phyloP scores from a whole-genome alignment of 2,888 invertebrate genomes.

The Tridacna gigas region DNA sequence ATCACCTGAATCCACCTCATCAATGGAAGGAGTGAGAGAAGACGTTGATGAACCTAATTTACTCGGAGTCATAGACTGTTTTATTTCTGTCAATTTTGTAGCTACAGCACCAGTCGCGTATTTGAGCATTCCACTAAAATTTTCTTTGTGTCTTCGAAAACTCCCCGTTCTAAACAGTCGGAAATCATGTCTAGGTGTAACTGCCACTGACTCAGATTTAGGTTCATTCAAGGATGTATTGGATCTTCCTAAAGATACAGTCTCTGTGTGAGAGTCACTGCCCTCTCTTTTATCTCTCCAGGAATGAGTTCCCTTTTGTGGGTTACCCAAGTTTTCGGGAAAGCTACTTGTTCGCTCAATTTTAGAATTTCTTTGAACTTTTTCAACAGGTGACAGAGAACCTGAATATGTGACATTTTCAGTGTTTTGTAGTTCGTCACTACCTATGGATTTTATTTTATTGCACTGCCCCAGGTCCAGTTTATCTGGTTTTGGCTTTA shows the following conservation, averaged over 20 bases:
- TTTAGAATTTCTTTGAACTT: constrained; percentile 69
- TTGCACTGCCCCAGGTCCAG: constrained; percentile 60
- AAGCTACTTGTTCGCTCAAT: constrained; percentile 75
- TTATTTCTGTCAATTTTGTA: constrained; percentile 80
- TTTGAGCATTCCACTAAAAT: constrained; percentile 77
- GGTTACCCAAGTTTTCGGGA: constrained; percentile 68
- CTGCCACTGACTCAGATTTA: constrained; percentile 36
- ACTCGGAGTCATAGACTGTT: constrained; percentile 81
- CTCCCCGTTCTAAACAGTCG: constrained; percentile 64
- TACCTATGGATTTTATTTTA: constrained; percentile 26
- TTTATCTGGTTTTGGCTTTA: constrained; percentile 35
- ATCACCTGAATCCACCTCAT: constrained; percentile 72
- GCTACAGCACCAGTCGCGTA: constrained; percentile 76
- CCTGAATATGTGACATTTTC: constrained; percentile 12
- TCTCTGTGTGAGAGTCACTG: constrained; percentile 32
- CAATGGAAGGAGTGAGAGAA: constrained; percentile 70
- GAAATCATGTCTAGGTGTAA: constrained; percentile 49
- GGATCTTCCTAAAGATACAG: constrained; percentile 58
- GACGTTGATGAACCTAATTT: constrained; percentile 74
- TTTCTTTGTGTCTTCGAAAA: constrained; percentile 72
- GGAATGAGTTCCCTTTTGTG: constrained; percentile 19
- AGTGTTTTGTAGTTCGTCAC: neutral
- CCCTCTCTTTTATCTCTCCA: constrained; percentile 29
- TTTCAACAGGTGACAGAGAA: constrained; percentile 52
- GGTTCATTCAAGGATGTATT: constrained; percentile 68